Conservation (phyloP, 2,113 vertebrate genomes). For the Laterallus jamaicensis region DNA sequence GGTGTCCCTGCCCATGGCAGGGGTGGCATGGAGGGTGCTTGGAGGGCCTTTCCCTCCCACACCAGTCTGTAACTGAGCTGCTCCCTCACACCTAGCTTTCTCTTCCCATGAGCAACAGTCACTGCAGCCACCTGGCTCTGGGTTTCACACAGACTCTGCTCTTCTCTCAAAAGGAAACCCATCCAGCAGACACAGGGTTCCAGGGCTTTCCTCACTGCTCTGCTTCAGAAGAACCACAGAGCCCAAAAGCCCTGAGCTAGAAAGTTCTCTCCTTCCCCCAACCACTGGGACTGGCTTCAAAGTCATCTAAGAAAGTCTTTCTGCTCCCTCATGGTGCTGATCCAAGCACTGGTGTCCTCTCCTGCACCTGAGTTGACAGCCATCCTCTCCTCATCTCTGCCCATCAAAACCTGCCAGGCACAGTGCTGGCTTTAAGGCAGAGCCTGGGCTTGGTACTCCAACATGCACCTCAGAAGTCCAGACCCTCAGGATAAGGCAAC, state of each 20-base stretch:
- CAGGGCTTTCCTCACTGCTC: background rate
- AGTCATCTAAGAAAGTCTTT: background rate
- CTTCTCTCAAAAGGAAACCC: background rate
- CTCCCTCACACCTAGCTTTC: fast-evolving
- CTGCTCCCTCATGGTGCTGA: background rate
- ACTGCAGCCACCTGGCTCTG: fast-evolving
- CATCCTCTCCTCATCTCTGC: background rate
- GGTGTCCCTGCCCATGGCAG: background rate
- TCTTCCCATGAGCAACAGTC: background rate
- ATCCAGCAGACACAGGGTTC: background rate
- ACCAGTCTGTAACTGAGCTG: background rate
- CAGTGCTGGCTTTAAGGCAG: background rate
- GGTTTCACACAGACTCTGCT: background rate
- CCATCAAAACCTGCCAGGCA: background rate
- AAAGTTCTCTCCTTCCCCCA: background rate
- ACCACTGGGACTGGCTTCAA: background rate
- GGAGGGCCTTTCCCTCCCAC: background rate
- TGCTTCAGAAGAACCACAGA: background rate
- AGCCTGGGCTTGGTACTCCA: background rate
- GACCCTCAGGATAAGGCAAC: background rate
- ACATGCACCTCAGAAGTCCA: background rate
- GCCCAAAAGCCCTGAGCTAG: background rate
- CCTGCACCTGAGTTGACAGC: background rate
- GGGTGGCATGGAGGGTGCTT: background rate
- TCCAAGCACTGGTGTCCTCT: background rate